A percentile compares a stretch with the other conserved stretches of the same genome.
Evolutionary conservation across 2,888 invertebrate species (phyloP).

Genomic region (Gymnoscelis rufifasciata): DNA sequence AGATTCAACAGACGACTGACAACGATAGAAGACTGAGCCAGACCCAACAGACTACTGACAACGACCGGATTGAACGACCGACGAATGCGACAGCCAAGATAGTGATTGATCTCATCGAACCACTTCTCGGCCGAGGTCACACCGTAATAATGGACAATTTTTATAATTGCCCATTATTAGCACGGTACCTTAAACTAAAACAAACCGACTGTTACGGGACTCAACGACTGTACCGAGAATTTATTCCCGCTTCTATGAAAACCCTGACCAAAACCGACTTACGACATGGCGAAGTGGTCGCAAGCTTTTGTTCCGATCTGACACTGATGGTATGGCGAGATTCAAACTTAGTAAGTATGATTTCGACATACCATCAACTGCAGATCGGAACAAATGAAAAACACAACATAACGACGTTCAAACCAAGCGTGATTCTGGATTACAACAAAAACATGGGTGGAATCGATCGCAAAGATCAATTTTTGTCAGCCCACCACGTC

Average conservation of each 20-base stretch:
- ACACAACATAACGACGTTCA: constrained; percentile 15
- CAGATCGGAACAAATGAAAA: constrained; percentile 12
- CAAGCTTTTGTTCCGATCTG: constrained; percentile 10
- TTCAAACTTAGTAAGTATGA: constrained; percentile 30
- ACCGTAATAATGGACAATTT: not conserved
- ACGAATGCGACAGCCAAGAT: constrained; percentile 5
- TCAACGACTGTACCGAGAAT: constrained; percentile 22
- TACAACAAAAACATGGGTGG: constrained; percentile 35
- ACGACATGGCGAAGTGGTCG: constrained; percentile 20
- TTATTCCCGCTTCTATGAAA: constrained; percentile 20
- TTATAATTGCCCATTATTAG: not conserved
- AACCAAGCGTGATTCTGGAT: constrained; percentile 22
- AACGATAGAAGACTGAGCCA: too few species aligned
- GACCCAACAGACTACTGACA: not conserved
- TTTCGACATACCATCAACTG: constrained; percentile 26
- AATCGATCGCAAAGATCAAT: constrained; percentile 35
- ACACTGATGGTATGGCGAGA: constrained; percentile 50
- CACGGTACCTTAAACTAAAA: constrained; percentile 1
- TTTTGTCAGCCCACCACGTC: not conserved
- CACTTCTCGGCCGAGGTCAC: not conserved
- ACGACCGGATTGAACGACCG: not conserved
- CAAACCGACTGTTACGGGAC: constrained; percentile 15
- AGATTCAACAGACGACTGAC: too few species aligned
- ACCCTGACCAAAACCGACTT: constrained; percentile 16
- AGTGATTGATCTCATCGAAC: not conserved